phyloP scores from a whole-genome alignment of 2,888 invertebrate genomes.

The Reticulitermes lucifugus region DNA sequence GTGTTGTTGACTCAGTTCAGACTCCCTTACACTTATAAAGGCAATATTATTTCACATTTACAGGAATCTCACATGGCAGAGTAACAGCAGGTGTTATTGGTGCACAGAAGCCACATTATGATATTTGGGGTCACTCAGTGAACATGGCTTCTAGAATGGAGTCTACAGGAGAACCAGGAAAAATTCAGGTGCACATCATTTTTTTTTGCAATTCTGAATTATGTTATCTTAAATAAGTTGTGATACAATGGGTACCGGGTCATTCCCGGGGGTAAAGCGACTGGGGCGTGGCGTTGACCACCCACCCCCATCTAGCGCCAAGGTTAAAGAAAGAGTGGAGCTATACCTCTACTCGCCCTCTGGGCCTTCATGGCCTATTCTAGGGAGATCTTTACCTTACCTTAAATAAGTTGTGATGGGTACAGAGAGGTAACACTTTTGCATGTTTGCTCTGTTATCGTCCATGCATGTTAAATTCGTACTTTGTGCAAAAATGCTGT shows the following conservation, averaged over 20 bases:
- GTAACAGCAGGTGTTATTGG: slow-evolving; percentile 96
- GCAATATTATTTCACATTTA: neutral
- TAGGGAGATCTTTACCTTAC: neutral
- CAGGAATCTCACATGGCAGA: slow-evolving; percentile 90
- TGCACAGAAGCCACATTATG: slow-evolving; percentile 92
- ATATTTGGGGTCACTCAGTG: slow-evolving; percentile 97
- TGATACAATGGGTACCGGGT: too few species aligned
- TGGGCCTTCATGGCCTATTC: too few species aligned
- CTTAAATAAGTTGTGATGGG: neutral
- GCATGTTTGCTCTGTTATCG: too few species aligned
- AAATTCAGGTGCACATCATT: slow-evolving; percentile 73
- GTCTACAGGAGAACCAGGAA: slow-evolving; percentile 84
- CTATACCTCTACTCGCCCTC: too few species aligned
- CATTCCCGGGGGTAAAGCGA: too few species aligned
- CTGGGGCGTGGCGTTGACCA: too few species aligned
- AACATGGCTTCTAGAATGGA: slow-evolving; percentile 98
- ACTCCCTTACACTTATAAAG: neutral
- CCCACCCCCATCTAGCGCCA: too few species aligned
- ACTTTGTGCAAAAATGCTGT: too few species aligned
- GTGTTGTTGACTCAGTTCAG: too few species aligned
- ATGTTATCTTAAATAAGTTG: neutral
- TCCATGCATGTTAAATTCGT: too few species aligned
- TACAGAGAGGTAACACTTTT: too few species aligned
- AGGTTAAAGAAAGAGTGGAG: too few species aligned
- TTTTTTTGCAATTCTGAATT: neutral